Conservation (phyloP, 2,797 vertebrate genomes). For the Halcyon badia region DNA sequence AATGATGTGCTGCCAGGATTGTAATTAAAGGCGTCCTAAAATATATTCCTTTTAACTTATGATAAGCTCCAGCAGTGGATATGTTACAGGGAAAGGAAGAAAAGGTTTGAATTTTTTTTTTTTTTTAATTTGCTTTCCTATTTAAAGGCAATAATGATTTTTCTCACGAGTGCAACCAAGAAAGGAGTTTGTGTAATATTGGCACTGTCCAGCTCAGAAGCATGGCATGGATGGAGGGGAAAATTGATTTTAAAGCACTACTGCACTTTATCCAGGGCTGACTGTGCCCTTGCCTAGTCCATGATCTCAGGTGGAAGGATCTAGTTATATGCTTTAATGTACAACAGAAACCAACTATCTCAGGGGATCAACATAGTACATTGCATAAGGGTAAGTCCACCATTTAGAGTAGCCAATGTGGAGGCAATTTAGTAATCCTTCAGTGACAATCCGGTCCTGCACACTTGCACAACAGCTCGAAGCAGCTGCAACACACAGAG, state of each 20-base stretch:
- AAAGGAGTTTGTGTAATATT: neutral
- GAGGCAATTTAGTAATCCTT: neutral
- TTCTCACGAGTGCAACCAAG: neutral
- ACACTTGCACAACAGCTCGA: neutral
- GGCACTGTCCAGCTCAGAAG: neutral
- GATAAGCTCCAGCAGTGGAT: neutral
- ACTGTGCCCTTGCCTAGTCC: neutral
- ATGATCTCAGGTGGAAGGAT: neutral
- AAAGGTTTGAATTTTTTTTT: neutral
- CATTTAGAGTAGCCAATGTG: neutral
- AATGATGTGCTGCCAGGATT: neutral
- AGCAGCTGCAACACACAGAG: neutral
- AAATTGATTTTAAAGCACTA: neutral
- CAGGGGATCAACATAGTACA: neutral
- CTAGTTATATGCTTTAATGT: neutral
- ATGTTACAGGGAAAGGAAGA: neutral
- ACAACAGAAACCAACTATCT: neutral
- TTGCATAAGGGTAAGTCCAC: neutral
- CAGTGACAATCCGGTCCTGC: neutral
- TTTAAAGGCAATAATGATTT: neutral
- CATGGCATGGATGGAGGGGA: neutral
- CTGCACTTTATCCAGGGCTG: neutral
- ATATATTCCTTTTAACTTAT: neutral
- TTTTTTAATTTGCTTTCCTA: neutral
- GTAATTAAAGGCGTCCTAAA: conserved; percentile 39